Evolutionary conservation across 2,797 vertebrate species (phyloP), one percentile per base, ranked within the genome.

Genomic region (Enteromius afrohamiltoni): DNA sequence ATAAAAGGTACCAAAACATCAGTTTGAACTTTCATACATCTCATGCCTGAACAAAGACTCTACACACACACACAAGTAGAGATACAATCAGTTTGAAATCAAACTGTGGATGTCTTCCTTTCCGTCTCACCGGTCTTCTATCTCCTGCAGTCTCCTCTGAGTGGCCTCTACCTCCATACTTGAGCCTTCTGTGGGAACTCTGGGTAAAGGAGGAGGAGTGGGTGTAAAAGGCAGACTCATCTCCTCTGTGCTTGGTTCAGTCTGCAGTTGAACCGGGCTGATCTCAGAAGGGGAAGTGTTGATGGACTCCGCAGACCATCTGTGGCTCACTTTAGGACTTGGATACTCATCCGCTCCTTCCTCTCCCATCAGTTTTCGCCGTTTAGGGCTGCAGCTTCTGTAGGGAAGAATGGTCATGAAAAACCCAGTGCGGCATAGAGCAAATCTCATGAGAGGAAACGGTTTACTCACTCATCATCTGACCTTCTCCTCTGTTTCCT

Each of bases 131-230:
- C 95, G 91, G 84, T 95, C 93, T 85, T 96, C 95, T 1, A 96
- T 96, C 89, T 96, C 95, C 86, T 91, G 93, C 71, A 96, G 93
- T 83, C 86, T 95, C 87, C 92, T 93, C 86, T 96, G 95, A 49
- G 94, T 94, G 0, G 94, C 91, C 77, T 95, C 95, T 23, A 95
- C 86, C 88, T 96, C 95, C 93, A 95, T 95, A 88, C 92, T 90
- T 86, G 91, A 93, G 53, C 85, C 90, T 34, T 94, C 94, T 0
- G 88, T 31, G 34, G 93, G 93, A 4, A 78, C 81, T 60, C 84
- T 82, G 29, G 87, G 5, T 40, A 80, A 45, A 1, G 78, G 79
- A 29, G 74, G 73, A 1, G 86, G 21, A 55, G 87, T n/a, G 13
- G 84, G 70, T 10, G 90, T 29, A 31, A 88, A 86, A 4, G 86